Evolutionary conservation across 2,888 invertebrate species (phyloP), one percentile per base, ranked within the genome.

Genomic region (Salticus scenicus): DNA sequence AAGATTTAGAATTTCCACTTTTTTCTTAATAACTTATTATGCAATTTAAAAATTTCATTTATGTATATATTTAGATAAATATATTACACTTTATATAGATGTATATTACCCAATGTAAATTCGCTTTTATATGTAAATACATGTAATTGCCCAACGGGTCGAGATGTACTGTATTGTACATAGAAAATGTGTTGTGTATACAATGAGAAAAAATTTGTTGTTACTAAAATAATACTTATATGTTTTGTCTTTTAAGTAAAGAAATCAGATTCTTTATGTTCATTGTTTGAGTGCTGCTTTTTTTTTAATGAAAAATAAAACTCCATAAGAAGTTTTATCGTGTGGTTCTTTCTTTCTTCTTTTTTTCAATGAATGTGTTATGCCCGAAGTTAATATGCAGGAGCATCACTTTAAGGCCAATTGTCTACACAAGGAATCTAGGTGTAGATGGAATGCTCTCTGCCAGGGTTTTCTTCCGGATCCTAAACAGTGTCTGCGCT

Each of bases 231-330:
- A n/a, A 20, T 70, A 24, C 27, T 63, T 41, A 41, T 70, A 30
- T 33, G 74, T 75, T 73, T 75, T 33, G 27, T 31, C 47, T 30
- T 31, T 37, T 69, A 81, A 57, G 41, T 69, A 33, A 70, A 74
- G 74, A 47, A 57, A 42, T 5, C 30, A 66, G 69, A 41, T 70
- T 64, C 69, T 75, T 81, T 75, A 81, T 70, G 75, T 70, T 42
- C 37, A 70, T 81, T 75, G 81, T 81, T 74, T 41, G 47, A 78
- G 57, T 70, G 78, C 70, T 78, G 78, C 70, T 70, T 78, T 81
- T n/a, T n/a, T 74, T 70, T 81, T 63, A 75, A 67, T 70, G 69
- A 63, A 63, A 75, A 81, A 81, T 70, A 75, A 81, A 75, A 37
- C 33, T 70, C 24, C 24, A 20, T 17, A 14, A 66, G 33, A 37